phyloP scores from a whole-genome alignment of 1,140 invertebrate species.

The Teleogryllus occipitalis region DNA sequence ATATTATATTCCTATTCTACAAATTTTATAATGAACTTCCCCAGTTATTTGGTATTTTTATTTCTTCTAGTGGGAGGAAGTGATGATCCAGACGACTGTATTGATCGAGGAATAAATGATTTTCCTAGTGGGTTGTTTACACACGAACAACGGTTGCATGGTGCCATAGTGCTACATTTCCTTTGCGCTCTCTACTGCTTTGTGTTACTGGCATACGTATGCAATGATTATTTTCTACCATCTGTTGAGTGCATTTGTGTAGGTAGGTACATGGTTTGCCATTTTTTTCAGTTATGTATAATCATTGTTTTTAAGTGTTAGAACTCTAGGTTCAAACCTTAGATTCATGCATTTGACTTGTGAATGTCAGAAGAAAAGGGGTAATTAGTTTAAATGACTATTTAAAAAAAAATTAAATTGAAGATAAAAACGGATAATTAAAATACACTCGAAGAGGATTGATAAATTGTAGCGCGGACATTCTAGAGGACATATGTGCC shows the following conservation, averaged over 20 bases:
- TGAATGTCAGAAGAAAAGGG: not conserved
- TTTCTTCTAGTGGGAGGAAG: too few species aligned
- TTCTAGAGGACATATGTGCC: too few species aligned
- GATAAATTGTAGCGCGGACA: too few species aligned
- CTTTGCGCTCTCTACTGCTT: conserved; percentile 72
- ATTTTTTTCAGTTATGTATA: not conserved
- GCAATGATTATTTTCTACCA: conserved; percentile 79
- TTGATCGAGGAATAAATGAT: conserved; percentile 30
- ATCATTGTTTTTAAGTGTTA: not conserved
- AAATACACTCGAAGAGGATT: too few species aligned
- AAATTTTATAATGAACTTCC: too few species aligned
- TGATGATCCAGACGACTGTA: too few species aligned
- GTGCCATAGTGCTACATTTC: conserved; percentile 64
- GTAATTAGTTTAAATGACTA: not conserved
- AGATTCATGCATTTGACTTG: not conserved
- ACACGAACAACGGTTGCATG: conserved; percentile 49
- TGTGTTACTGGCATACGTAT: conserved; percentile 67
- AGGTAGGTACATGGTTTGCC: conserved; percentile 38
- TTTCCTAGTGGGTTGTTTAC: conserved; percentile 50
- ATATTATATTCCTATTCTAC: too few species aligned
- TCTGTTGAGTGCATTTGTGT: conserved; percentile 73
- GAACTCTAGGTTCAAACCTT: not conserved
- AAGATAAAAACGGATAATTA: too few species aligned
- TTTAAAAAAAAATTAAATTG: not conserved
- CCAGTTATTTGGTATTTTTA: too few species aligned